Conservation (phyloP, 92 coral and sea anemone genomes). For the Palythoa heliodiscus region DNA sequence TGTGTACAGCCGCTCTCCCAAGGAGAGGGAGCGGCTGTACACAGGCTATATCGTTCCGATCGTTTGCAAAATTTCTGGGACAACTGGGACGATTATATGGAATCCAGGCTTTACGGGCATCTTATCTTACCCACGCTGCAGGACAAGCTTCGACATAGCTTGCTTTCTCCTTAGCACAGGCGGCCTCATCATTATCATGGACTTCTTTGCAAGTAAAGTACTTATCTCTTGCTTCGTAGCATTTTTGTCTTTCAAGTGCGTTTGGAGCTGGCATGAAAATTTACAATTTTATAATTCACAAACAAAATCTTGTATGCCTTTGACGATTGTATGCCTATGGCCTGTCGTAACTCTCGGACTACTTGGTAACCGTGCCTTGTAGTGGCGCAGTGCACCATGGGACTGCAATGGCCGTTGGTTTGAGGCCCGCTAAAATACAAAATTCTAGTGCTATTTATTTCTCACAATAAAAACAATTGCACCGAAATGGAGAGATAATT, state of each 20-base stretch:
- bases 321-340: neutral
- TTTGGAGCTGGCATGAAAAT: slow-evolving; percentile 91
- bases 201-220: slow-evolving; percentile 76
- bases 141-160: slow-evolving; percentile 71
- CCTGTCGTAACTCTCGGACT: neutral
- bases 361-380: slow-evolving; percentile 67
- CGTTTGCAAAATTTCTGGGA: too few species aligned
- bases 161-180: slow-evolving; percentile 75
- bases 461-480: neutral
- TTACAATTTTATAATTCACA: neutral
- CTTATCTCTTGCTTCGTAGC: slow-evolving; percentile 87
- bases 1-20: too few species aligned
- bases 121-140: slow-evolving; percentile 85
- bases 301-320: neutral
- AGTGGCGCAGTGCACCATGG: slow-evolving; percentile 64
- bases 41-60: too few species aligned
- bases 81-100: too few species aligned
- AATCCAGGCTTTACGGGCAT: neutral
- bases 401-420: slow-evolving; percentile 88
- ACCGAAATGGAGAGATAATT: too few species aligned
- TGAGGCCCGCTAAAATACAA: slow-evolving; percentile 86
- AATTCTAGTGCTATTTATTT: neutral
- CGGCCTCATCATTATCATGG: slow-evolving; percentile 63
- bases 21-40: too few species aligned
- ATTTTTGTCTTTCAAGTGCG: slow-evolving; percentile 77